These are phyloP conservation scores for Parasteatoda tepidariorum DNA, from an alignment of 1,140 invertebrate genomes.

Conservation along the genomic window DNA sequence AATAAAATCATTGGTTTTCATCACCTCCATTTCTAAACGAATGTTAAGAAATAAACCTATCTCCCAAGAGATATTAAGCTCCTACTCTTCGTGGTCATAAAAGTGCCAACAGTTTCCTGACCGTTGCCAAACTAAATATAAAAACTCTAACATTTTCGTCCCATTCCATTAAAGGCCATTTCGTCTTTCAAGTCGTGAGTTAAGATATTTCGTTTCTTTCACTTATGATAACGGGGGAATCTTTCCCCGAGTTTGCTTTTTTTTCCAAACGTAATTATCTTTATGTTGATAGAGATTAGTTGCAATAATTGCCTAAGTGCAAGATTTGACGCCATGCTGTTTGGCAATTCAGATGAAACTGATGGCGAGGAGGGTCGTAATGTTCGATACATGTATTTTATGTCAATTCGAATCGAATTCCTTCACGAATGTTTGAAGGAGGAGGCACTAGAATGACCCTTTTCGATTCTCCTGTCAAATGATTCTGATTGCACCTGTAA, in stretches of 20 bases:
- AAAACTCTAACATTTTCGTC: neutral
- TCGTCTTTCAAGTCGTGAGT: neutral
- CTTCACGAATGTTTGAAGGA: neutral
- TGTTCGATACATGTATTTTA: too few relatives aligned
- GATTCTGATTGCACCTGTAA: too few relatives aligned
- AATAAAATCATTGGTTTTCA: neutral
- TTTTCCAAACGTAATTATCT: neutral
- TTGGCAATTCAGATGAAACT: neutral
- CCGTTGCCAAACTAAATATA: neutral
- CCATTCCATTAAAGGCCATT: neutral
- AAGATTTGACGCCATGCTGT: neutral
- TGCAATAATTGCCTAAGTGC: neutral
- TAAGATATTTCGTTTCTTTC: neutral
- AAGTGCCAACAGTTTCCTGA: neutral
- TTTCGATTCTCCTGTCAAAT: neutral
- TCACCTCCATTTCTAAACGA: neutral
- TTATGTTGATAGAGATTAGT: neutral
- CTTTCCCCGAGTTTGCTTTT: neutral
- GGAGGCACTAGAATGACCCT: neutral
- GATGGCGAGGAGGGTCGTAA: neutral
- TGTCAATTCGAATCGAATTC: neutral
- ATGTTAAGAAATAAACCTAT: neutral
- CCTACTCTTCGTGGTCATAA: neutral
- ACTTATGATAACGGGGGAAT: neutral
- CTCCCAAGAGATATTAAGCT: neutral